A percentile compares a stretch with the other conserved stretches of the same genome.
These are phyloP conservation scores for Marcusenius ussheri DNA, from an alignment of 2,113 vertebrate genomes.

Conservation along the genomic window DNA sequence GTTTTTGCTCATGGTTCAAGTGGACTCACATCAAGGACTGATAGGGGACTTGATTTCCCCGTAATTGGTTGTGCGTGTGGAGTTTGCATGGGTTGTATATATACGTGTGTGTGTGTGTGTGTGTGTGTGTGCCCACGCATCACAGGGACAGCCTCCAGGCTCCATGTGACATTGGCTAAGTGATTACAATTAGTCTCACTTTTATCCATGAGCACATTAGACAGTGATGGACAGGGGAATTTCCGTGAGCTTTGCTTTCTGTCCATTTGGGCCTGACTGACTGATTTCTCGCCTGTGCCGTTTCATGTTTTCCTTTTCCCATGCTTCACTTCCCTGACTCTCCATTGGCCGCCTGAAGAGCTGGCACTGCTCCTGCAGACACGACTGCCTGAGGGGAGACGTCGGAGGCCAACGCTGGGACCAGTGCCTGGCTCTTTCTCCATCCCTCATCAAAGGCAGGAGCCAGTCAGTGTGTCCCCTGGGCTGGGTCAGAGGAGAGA, in stretches of 20 bases:
- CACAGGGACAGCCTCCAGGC: neutral
- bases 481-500: neutral
- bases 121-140: neutral
- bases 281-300: neutral
- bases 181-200: neutral
- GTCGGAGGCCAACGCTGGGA: neutral
- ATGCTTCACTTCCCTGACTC: neutral
- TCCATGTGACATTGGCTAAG: neutral
- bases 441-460: neutral
- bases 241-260: neutral
- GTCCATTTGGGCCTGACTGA: neutral
- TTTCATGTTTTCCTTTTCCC: neutral
- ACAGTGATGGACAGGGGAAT: neutral
- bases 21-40: neutral
- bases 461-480: neutral
- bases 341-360: neutral
- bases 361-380: neutral
- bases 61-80: neutral
- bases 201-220: neutral
- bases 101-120: too few species aligned
- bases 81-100: neutral
- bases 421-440: neutral
- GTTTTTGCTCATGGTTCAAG: neutral
- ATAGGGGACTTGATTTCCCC: neutral
- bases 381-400: neutral